phyloP scores from a whole-genome alignment of 2,113 vertebrate species.

The Prunella fulvescens region DNA sequence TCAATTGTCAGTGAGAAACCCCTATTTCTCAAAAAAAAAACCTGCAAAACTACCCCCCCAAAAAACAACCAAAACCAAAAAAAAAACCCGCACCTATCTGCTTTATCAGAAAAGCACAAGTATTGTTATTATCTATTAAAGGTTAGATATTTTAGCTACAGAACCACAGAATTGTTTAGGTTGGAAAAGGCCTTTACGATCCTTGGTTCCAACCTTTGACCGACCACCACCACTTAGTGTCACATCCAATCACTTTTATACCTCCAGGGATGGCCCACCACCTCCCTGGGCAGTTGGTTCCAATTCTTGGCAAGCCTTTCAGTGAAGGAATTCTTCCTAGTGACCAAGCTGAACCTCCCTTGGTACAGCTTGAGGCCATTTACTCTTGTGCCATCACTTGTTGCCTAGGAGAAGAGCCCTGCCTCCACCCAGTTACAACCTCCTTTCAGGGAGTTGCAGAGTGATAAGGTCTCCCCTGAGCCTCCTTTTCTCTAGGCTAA shows the following conservation, averaged over 20 bases:
- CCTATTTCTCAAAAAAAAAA: neutral
- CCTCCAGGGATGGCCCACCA: neutral
- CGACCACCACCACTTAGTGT: neutral
- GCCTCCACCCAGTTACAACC: accelerated
- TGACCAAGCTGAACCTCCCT: neutral
- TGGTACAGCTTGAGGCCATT: neutral
- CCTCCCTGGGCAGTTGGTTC: accelerated
- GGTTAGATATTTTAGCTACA: neutral
- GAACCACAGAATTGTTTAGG: neutral
- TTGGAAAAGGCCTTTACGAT: neutral
- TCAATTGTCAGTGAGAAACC: neutral
- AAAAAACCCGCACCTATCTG: neutral
- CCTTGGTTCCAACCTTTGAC: neutral
- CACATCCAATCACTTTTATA: neutral
- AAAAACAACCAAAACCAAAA: accelerated
- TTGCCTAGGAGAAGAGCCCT: too few species aligned
- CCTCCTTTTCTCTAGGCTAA: neutral
- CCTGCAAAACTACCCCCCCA: neutral
- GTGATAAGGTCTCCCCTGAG: too few species aligned
- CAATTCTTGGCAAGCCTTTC: neutral
- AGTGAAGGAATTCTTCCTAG: neutral
- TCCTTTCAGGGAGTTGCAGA: neutral
- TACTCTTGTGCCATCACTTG: too few species aligned
- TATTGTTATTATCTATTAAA: neutral
- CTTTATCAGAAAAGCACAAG: neutral